These are phyloP conservation scores for Torymus texanus DNA, from an alignment of 2,888 invertebrate species.

Conservation along the genomic window DNA sequence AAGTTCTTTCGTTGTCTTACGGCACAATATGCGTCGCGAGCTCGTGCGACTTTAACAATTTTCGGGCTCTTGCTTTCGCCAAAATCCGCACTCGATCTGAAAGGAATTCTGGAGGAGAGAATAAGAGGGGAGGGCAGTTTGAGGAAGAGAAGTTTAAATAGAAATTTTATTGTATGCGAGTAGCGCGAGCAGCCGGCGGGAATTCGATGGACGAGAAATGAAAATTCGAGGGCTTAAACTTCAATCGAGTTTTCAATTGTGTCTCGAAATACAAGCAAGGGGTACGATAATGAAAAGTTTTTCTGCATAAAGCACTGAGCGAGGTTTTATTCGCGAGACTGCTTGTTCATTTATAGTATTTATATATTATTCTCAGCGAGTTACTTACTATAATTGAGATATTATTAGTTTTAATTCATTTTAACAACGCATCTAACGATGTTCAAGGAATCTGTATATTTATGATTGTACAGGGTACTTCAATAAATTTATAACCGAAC, in stretches of 20 bases:
- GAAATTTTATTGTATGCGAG: slow-evolving; percentile 47
- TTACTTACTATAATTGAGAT: too few species aligned
- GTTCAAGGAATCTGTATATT: too few species aligned
- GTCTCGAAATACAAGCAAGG: background rate
- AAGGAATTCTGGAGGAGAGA: slow-evolving; percentile 5
- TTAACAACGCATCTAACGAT: too few species aligned
- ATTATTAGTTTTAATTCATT: too few species aligned
- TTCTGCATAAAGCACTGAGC: background rate
- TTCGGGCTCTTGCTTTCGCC: slow-evolving; percentile 10
- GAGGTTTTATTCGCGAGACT: too few species aligned
- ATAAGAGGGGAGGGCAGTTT: too few species aligned
- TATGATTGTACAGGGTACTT: too few species aligned
- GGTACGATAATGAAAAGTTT: slow-evolving; percentile 4
- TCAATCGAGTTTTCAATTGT: slow-evolving; percentile 35
- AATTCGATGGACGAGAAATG: slow-evolving; percentile 47
- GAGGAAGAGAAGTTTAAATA: slow-evolving; percentile 40
- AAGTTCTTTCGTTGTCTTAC: slow-evolving; percentile 36
- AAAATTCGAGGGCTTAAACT: slow-evolving; percentile 46
- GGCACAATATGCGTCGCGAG: slow-evolving; percentile 45
- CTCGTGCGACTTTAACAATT: slow-evolving; percentile 46
- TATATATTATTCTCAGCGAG: too few species aligned
- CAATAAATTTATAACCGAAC: too few species aligned
- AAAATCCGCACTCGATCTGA: slow-evolving; percentile 11
- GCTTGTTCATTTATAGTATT: too few species aligned
- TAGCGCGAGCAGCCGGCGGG: background rate